A percentile compares a stretch with the other conserved stretches of the same genome.
These are phyloP conservation scores for Beroe forskalii DNA, from an alignment of 37 sponge, comb jelly and placozoan species.

Conservation along the genomic window DNA sequence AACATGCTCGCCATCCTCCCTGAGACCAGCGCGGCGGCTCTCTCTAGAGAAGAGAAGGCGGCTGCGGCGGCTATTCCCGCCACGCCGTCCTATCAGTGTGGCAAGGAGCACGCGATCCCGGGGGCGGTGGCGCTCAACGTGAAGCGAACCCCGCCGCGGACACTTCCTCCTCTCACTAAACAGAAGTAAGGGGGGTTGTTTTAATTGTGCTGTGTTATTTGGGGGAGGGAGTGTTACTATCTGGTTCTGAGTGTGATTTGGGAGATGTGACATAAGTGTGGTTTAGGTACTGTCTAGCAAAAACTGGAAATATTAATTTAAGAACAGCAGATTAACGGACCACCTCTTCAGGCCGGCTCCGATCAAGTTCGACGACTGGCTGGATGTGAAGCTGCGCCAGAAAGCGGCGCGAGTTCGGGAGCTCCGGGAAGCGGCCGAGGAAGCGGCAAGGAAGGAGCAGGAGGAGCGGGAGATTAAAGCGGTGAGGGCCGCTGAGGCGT, in stretches of 20 bases:
- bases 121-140: conserved; percentile 21
- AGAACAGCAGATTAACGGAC: neutral
- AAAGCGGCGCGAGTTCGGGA: neutral
- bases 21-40: neutral
- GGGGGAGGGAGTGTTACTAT: too few relatives aligned
- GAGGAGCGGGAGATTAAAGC: neutral
- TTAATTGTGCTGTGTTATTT: too few relatives aligned
- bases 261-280: neutral
- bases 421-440: conserved; percentile 2
- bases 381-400: neutral
- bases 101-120: conserved; percentile 27
- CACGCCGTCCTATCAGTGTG: neutral
- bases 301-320: neutral
- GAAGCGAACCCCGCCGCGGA: neutral
- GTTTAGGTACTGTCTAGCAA: neutral
- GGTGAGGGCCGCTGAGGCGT: neutral
- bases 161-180: neutral
- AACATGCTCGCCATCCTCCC: conserved; percentile 55
- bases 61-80: neutral
- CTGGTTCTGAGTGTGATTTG: too few relatives aligned
- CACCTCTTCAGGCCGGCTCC: neutral
- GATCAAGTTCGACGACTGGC: conserved; percentile 37
- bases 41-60: neutral
- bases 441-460: neutral
- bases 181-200: neutral